Percentiles rank a stretch among this genome's conserved stretches.
Conservation (phyloP, 2,113 vertebrate genomes). For the Pica pica region DNA sequence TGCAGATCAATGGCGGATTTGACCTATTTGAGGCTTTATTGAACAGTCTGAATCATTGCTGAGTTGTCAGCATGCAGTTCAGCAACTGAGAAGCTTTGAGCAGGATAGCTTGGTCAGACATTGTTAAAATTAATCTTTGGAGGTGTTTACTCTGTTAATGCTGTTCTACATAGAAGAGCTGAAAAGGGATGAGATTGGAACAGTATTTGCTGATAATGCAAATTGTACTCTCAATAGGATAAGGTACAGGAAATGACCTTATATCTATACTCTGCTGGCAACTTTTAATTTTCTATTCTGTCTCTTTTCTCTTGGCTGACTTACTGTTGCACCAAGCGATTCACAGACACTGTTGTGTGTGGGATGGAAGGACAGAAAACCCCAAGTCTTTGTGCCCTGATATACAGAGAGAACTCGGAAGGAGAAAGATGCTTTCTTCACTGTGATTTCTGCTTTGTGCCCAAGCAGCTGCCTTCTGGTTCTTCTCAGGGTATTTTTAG, state of each 20-base stretch:
- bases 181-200: not conserved
- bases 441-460: not conserved
- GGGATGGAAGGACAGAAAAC: not conserved
- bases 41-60: not conserved
- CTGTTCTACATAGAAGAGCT: not conserved
- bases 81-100: not conserved
- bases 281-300: not conserved
- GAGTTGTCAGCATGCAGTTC: not conserved
- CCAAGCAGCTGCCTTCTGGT: not conserved
- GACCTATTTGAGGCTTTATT: not conserved
- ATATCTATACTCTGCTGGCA: not conserved
- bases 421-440: not conserved
- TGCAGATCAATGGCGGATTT: not conserved
- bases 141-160: not conserved
- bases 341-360: fast-evolving
- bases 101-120: not conserved
- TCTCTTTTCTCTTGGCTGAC: not conserved
- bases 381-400: not conserved
- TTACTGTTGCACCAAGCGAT: not conserved
- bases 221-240: not conserved
- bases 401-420: not conserved
- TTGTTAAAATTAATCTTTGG: not conserved
- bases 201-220: not conserved
- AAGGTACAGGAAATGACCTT: not conserved
- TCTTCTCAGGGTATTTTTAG: not conserved